Evolutionary conservation across 2,113 vertebrate species (phyloP).

Genomic region (Pelodiscus sinensis): DNA sequence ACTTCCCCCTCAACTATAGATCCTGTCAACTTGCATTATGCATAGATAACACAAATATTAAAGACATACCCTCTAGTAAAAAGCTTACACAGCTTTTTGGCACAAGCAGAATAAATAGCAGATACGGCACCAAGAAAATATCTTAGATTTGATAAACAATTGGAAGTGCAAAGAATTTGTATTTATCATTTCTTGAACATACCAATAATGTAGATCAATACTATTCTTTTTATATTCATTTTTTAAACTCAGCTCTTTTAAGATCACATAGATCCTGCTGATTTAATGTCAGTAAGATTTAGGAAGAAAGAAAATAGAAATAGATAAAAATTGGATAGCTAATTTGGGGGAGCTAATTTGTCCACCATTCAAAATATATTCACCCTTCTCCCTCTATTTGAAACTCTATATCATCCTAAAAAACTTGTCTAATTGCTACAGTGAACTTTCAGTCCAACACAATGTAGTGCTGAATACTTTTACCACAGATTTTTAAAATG

Average conservation of each 20-base stretch:
- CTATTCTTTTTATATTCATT: neutral
- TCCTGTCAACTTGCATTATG: constrained; percentile 70
- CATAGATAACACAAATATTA: constrained; percentile 49
- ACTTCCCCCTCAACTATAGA: constrained; percentile 59
- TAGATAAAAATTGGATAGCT: neutral
- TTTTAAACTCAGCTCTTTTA: neutral
- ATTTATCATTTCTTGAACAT: neutral
- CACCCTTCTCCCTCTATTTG: neutral
- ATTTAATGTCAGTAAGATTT: neutral
- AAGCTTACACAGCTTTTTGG: constrained; percentile 41
- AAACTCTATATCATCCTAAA: constrained; percentile 5
- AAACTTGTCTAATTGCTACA: neutral
- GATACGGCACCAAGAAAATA: neutral
- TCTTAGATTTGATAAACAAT: constrained; percentile 20
- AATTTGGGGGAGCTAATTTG: neutral
- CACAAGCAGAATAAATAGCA: constrained; percentile 40
- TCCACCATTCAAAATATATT: neutral
- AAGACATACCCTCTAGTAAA: constrained; percentile 55
- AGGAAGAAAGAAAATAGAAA: neutral
- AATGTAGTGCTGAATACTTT: neutral
- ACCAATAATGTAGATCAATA: neutral
- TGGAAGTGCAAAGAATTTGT: neutral
- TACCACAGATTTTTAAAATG: neutral
- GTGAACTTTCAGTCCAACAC: neutral
- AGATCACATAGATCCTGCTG: neutral